Conservation (phyloP, 2,113 vertebrate genomes). For the Mesembrinibis cayennensis region DNA sequence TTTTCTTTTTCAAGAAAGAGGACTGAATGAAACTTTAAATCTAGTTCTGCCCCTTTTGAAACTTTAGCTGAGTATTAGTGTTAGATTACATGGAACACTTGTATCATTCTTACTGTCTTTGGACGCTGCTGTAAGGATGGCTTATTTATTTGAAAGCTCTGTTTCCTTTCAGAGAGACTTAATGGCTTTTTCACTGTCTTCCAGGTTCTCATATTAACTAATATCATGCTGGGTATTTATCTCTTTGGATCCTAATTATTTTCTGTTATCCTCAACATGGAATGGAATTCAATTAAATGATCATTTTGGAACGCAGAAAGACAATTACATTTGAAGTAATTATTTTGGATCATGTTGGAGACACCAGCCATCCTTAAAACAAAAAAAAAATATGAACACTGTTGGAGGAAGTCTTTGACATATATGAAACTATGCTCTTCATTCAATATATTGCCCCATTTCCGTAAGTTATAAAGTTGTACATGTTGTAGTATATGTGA, state of each 20-base stretch:
- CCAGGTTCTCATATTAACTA: constrained; percentile 75
- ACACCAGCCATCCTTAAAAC: constrained; percentile 64
- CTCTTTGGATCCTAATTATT: constrained; percentile 74
- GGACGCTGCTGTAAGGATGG: constrained; percentile 40
- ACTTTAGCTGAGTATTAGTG: not conserved
- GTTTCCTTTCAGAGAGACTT: constrained; percentile 61
- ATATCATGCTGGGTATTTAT: constrained; percentile 70
- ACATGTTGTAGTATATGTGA: constrained; percentile 69
- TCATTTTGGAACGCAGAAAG: constrained; percentile 58
- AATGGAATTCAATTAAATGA: constrained; percentile 65
- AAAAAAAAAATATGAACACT: constrained; percentile 33
- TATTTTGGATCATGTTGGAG: constrained; percentile 67
- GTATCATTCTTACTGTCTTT: not conserved
- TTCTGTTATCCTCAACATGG: constrained; percentile 71
- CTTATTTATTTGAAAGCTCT: constrained; percentile 57
- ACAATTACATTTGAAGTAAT: constrained; percentile 58
- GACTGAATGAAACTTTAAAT: not conserved
- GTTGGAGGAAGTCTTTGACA: constrained; percentile 69
- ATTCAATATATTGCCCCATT: constrained; percentile 71
- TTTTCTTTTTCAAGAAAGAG: not conserved
- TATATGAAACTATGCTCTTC: constrained; percentile 73
- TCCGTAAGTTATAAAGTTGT: constrained; percentile 72
- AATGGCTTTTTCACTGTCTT: constrained; percentile 73
- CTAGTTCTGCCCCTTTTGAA: not conserved
- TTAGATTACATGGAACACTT: not conserved